Percentiles rank a stretch among this genome's conserved stretches.
These are phyloP conservation scores for Muntiacus reevesi DNA, from an alignment of 2,113 vertebrate genomes.

Conservation along the genomic window DNA sequence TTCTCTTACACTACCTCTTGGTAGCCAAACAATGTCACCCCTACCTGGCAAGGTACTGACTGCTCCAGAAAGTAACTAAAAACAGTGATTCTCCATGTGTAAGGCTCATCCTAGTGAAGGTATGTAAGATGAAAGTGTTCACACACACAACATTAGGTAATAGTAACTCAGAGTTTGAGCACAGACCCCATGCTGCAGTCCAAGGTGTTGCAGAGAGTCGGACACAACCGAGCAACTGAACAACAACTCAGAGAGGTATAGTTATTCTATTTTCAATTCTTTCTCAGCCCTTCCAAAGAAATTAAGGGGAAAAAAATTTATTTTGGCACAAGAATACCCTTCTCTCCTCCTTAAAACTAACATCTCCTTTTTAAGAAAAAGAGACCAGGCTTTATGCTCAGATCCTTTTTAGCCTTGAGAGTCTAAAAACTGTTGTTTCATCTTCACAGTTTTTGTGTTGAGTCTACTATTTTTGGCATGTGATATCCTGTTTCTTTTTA, in stretches of 20 bases:
- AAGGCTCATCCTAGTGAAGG: neutral
- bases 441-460: neutral
- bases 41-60: neutral
- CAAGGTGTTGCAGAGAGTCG: neutral
- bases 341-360: neutral
- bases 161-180: neutral
- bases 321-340: neutral
- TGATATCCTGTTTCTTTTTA: neutral
- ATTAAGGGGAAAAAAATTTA: neutral
- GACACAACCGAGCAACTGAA: neutral
- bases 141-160: neutral
- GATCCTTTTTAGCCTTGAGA: neutral
- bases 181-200: neutral
- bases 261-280: neutral
- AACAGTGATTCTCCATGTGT: neutral
- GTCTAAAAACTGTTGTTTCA: neutral
- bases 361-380: neutral
- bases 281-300: slow-evolving; percentile 2
- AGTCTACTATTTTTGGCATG: neutral
- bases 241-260: neutral
- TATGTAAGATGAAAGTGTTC: neutral
- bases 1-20: neutral
- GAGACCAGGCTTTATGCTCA: neutral
- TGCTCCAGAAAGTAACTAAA: neutral
- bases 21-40: neutral